These are phyloP conservation scores for Burhinus oedicnemus DNA, from an alignment of 2,113 vertebrate genomes.

Conservation along the genomic window DNA sequence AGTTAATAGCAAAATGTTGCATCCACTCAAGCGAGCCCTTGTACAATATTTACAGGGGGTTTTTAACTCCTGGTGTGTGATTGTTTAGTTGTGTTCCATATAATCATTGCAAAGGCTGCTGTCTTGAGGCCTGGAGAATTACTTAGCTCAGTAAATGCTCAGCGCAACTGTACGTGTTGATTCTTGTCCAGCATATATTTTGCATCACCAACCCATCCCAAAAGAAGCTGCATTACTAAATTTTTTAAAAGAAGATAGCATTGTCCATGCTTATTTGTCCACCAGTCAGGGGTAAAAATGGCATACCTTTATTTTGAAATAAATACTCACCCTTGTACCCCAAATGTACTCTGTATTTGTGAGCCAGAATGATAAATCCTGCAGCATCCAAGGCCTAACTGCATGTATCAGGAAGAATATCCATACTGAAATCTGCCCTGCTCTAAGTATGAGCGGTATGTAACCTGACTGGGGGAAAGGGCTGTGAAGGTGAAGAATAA, in stretches of 20 bases:
- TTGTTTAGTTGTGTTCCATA: not conserved
- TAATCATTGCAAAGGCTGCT: not conserved
- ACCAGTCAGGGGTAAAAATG: not conserved
- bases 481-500: not conserved
- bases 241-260: not conserved
- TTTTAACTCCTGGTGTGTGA: not conserved
- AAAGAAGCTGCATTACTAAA: not conserved
- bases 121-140: not conserved
- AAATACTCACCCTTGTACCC: not conserved
- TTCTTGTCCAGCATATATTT: not conserved
- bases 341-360: no score
- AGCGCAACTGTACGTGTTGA: not conserved
- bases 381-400: not conserved
- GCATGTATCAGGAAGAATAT: not conserved
- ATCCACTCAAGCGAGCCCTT: not conserved
- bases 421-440: no score
- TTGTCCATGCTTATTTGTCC: not conserved
- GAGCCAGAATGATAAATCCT: not conserved
- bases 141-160: not conserved
- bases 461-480: not conserved
- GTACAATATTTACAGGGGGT: not conserved
- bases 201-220: not conserved
- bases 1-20: not conserved
- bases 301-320: not conserved
- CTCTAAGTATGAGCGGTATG: fast-evolving